Evolutionary conservation across 1,140 invertebrate genomes (phyloP).

Genomic region (Hydropsyche tenuis): DNA sequence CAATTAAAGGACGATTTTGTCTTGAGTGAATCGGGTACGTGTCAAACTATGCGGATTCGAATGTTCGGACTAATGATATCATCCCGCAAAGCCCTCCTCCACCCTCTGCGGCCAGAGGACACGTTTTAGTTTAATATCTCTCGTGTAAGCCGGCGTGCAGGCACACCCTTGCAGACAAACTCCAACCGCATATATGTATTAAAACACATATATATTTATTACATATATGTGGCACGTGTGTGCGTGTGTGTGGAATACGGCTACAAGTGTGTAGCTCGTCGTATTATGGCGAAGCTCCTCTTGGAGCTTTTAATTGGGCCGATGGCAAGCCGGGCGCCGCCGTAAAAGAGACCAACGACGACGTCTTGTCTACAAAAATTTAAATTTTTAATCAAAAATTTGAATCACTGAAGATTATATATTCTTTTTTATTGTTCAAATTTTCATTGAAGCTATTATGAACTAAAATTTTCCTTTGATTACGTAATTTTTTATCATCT

Average conservation of each 20-base stretch:
- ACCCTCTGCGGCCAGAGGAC: slow-evolving; percentile 44
- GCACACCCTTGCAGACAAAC: slow-evolving; percentile 20
- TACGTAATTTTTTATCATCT: too few relatives aligned
- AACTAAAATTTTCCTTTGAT: too few relatives aligned
- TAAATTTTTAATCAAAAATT: too few relatives aligned
- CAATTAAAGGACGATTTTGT: slow-evolving; percentile 44
- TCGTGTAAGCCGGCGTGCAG: slow-evolving; percentile 38
- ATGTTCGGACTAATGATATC: slow-evolving; percentile 45
- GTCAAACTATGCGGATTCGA: slow-evolving; percentile 45
- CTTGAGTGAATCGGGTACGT: slow-evolving; percentile 41
- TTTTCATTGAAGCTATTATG: too few relatives aligned
- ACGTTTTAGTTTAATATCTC: slow-evolving; percentile 51
- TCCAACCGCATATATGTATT: background rate
- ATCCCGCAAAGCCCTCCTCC: background rate
- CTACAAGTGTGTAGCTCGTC: background rate
- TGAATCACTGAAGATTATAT: too few relatives aligned
- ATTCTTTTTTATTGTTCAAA: too few relatives aligned
- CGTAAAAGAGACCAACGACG: background rate
- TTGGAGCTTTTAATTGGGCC: slow-evolving; percentile 10
- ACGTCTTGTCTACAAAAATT: background rate
- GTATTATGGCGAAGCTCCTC: background rate
- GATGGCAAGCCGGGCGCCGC: background rate
- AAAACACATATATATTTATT: background rate
- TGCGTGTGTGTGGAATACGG: background rate
- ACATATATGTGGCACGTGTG: background rate